Evolutionary conservation across 2,113 vertebrate genomes (phyloP).

Genomic region (Sclerurus mexicanus): DNA sequence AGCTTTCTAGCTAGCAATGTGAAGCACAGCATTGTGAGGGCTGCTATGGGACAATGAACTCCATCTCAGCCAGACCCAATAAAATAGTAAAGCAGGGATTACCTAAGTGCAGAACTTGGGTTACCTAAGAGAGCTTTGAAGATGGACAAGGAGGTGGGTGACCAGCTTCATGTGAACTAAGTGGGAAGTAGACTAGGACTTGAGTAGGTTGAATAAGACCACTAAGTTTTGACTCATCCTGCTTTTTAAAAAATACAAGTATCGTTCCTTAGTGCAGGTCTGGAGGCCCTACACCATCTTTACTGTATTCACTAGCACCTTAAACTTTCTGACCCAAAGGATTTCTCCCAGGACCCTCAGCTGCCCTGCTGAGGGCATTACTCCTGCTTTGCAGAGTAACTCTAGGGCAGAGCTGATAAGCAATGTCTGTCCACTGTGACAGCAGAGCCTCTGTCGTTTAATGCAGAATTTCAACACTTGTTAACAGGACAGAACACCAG

Average conservation of each 20-base stretch:
- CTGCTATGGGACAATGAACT: neutral
- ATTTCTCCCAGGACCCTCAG: neutral
- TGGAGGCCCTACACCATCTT: neutral
- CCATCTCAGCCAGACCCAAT: neutral
- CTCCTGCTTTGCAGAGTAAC: neutral
- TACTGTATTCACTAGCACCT: neutral
- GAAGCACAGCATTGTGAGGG: neutral
- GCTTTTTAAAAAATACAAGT: neutral
- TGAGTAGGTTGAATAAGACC: neutral
- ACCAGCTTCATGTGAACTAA: neutral
- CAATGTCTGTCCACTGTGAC: neutral
- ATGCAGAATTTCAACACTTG: neutral
- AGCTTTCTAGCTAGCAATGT: neutral
- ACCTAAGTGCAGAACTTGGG: accelerated
- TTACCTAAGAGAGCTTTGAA: neutral
- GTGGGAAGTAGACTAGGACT: neutral
- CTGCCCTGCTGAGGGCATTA: neutral
- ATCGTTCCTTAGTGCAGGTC: neutral
- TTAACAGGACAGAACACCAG: neutral
- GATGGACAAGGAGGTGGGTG: neutral
- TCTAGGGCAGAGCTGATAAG: neutral
- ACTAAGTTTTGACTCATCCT: neutral
- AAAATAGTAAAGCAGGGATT: neutral
- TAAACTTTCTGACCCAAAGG: neutral
- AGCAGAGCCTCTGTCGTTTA: neutral